Conservation (phyloP, 2,888 invertebrate genomes). For the Thalpophila matura region DNA sequence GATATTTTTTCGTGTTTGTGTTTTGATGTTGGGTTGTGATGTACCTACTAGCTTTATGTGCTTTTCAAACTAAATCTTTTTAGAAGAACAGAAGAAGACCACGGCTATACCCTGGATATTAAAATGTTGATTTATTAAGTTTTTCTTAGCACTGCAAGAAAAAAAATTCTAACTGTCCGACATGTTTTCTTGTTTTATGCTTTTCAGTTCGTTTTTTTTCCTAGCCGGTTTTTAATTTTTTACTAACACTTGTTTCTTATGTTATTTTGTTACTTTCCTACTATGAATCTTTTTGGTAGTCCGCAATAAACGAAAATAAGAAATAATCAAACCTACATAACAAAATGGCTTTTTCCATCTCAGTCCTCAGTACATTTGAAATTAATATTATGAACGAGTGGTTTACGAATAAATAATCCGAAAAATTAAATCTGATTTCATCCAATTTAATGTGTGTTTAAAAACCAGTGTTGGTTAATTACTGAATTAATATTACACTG, state of each 20-base stretch:
- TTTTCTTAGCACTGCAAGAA: no score
- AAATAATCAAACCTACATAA: conserved; percentile 32
- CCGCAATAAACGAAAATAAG: no score
- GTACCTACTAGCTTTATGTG: neutral
- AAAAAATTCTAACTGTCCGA: no score
- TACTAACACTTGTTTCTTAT: no score
- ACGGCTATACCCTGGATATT: no score
- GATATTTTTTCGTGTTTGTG: conserved; percentile 26
- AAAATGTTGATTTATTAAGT: no score
- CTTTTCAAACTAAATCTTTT: conserved; percentile 12
- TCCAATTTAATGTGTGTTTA: conserved; percentile 9
- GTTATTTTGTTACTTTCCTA: no score
- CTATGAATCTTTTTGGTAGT: no score
- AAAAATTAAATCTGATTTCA: conserved; percentile 23
- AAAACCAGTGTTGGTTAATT: neutral
- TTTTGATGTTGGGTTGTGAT: conserved; percentile 17
- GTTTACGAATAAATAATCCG: conserved; percentile 34
- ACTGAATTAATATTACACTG: conserved; percentile 5
- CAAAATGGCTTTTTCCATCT: conserved; percentile 10
- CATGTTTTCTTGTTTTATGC: no score
- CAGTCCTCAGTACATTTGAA: conserved; percentile 11
- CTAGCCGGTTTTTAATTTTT: no score
- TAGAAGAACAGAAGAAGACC: no score
- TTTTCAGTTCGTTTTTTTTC: no score
- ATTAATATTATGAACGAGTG: conserved; percentile 35